phyloP scores from a whole-genome alignment of 2,113 vertebrate species.

The Candoia aspera region DNA sequence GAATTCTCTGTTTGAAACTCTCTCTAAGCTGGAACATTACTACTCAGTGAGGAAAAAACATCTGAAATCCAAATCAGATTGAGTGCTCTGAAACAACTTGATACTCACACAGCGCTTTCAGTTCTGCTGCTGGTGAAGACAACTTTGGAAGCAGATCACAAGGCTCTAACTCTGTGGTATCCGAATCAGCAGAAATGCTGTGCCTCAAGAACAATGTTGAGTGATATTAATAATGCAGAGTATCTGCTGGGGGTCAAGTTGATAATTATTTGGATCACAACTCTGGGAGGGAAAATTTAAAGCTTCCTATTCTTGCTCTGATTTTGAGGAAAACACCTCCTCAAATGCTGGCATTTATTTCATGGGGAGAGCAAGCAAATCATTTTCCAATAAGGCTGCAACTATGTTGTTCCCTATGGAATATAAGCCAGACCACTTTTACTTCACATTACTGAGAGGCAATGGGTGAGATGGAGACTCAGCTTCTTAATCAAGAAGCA shows the following conservation, averaged over 20 bases:
- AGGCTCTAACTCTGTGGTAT: fast-evolving
- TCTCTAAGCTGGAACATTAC: not conserved
- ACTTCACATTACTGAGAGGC: not conserved
- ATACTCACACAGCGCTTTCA: constrained; percentile 10
- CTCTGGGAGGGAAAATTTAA: not conserved
- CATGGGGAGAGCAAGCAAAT: not conserved
- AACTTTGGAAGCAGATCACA: constrained; percentile 50
- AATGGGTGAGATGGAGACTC: not conserved
- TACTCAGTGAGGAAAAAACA: not conserved
- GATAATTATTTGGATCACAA: not conserved
- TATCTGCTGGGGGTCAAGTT: no score
- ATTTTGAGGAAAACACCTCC: not conserved
- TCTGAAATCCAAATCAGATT: constrained; percentile 4
- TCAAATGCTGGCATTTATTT: not conserved
- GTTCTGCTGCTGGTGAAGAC: constrained; percentile 20
- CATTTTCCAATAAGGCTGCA: not conserved
- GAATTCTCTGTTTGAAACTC: not conserved
- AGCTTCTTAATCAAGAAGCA: not conserved
- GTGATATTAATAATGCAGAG: not conserved
- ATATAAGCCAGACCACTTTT: not conserved
- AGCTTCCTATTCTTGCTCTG: not conserved
- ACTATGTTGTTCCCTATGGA: not conserved
- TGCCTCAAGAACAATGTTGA: not conserved
- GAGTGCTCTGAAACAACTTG: not conserved
- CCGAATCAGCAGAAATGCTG: not conserved